Percentiles rank a stretch among this genome's conserved stretches.
These are phyloP conservation scores for Megaceryle maxima DNA, from an alignment of 2,113 vertebrate genomes.

Conservation along the genomic window DNA sequence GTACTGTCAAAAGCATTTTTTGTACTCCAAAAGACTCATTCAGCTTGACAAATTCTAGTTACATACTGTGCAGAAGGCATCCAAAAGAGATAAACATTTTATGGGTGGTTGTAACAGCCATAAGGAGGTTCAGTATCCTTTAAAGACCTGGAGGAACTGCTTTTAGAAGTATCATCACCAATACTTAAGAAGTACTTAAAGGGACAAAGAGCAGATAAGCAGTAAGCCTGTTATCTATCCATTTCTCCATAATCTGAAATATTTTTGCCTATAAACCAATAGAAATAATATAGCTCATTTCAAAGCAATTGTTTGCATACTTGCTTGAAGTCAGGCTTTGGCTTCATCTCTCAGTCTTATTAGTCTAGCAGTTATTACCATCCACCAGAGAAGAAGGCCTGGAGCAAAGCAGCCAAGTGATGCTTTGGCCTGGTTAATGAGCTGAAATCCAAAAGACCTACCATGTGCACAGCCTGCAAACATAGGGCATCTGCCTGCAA, in stretches of 20 bases:
- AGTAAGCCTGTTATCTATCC: neutral
- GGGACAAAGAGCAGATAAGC: neutral
- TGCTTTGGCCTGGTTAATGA: neutral
- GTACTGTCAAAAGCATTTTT: neutral
- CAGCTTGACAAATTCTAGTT: neutral
- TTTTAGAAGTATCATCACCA: neutral
- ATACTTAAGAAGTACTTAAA: neutral
- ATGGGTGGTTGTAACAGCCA: neutral
- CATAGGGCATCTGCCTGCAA: neutral
- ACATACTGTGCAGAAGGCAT: neutral
- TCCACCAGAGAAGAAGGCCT: neutral
- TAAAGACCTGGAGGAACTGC: neutral
- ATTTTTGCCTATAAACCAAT: neutral
- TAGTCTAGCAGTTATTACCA: neutral
- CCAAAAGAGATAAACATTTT: neutral
- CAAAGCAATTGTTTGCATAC: neutral
- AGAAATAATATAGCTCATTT: neutral
- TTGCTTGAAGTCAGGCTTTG: neutral
- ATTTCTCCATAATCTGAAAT: neutral
- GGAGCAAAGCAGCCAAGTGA: neutral
- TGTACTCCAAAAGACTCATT: neutral
- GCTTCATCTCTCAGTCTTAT: neutral
- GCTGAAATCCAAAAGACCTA: neutral
- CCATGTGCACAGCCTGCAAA: neutral
- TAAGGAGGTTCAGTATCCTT: neutral